Evolutionary conservation across 2,113 vertebrate genomes (phyloP).

Genomic region (Grus americana): DNA sequence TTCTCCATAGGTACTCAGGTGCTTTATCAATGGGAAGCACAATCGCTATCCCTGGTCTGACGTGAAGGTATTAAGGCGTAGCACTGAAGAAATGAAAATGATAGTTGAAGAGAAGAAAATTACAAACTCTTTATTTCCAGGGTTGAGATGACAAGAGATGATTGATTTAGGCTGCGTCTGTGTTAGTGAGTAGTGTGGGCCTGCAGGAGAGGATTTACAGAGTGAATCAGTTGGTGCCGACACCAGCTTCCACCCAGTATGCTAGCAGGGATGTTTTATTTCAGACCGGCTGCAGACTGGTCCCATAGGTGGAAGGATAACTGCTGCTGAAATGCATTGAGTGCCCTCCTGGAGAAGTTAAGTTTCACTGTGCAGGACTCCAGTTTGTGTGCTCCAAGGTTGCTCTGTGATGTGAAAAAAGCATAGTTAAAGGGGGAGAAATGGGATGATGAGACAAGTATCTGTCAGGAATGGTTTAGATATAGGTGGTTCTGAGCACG

Average conservation of each 20-base stretch:
- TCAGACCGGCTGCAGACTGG: background rate
- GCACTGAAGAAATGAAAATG: background rate
- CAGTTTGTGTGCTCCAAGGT: background rate
- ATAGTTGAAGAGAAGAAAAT: background rate
- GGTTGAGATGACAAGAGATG: background rate
- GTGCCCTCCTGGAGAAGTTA: background rate
- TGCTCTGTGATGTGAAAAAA: background rate
- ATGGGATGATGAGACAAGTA: background rate
- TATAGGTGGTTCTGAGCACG: background rate
- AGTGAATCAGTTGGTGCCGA: background rate
- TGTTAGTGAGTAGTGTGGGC: rapidly evolving
- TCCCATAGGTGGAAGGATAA: background rate
- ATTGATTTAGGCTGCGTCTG: background rate
- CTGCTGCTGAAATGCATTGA: background rate
- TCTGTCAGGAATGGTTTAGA: background rate
- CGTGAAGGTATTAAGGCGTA: background rate
- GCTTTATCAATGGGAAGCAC: background rate
- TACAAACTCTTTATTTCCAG: background rate
- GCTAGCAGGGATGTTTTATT: background rate
- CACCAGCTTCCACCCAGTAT: background rate
- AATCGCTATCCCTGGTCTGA: background rate
- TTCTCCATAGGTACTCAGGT: background rate
- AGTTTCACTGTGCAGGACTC: rapidly evolving
- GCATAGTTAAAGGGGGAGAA: background rate
- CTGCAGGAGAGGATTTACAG: background rate